phyloP scores from a whole-genome alignment of 2,888 invertebrate species.

The Leucoptera coffeella region DNA sequence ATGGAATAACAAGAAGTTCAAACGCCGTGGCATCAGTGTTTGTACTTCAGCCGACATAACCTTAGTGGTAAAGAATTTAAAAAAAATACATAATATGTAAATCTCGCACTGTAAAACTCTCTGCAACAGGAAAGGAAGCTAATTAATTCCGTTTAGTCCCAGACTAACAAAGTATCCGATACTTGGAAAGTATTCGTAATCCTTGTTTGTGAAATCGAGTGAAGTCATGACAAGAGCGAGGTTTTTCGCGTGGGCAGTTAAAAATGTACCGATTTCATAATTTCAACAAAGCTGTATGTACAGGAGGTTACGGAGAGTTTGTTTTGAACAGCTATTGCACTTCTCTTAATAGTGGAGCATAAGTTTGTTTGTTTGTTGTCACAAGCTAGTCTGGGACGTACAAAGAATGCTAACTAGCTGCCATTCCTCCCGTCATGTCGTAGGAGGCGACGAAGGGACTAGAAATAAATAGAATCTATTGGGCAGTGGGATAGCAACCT shows the following conservation, averaged over 20 bases:
- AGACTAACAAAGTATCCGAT: background rate
- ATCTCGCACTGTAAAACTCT: background rate
- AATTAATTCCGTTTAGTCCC: background rate
- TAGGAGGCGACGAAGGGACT: no score
- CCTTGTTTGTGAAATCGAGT: no score
- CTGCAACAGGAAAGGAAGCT: background rate
- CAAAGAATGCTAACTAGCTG: no score
- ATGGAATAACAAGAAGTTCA: no score
- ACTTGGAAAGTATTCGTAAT: background rate
- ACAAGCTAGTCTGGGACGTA: no score
- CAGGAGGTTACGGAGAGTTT: background rate
- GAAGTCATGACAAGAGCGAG: no score
- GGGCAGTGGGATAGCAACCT: no score
- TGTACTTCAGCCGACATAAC: no score
- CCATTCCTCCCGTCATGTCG: no score
- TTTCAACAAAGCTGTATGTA: background rate
- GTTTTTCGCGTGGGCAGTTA: conserved; percentile 1
- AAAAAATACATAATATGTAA: background rate
- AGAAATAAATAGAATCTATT: no score
- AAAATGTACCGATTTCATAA: conserved; percentile 1
- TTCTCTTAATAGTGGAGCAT: background rate
- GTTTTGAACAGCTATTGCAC: background rate
- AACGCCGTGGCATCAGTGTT: no score
- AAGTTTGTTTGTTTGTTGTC: background rate
- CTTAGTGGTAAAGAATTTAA: background rate